phyloP scores from a whole-genome alignment of 1,140 invertebrate genomes.

The Spodoptera litura region DNA sequence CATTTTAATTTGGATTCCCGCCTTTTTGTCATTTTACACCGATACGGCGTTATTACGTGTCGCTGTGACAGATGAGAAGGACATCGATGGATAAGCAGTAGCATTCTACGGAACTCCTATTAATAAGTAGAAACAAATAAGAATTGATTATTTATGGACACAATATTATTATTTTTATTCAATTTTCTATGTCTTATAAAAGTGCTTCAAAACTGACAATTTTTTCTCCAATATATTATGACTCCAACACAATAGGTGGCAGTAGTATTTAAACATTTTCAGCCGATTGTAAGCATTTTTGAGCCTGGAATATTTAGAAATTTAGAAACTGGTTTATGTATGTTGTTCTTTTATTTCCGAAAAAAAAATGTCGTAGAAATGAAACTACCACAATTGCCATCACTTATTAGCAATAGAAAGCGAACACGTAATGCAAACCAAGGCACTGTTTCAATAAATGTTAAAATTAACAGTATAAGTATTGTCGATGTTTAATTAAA shows the following conservation, averaged over 20 bases:
- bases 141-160: too few relatives aligned
- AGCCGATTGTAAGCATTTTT: too few relatives aligned
- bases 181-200: too few relatives aligned
- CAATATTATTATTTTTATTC: too few relatives aligned
- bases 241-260: too few relatives aligned
- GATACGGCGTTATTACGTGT: constrained; percentile 37
- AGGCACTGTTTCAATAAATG: constrained; percentile 59
- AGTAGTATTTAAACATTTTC: too few relatives aligned
- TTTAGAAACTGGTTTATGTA: background rate
- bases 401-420: constrained; percentile 1
- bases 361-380: background rate
- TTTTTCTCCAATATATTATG: too few relatives aligned
- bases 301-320: background rate
- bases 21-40: constrained; percentile 59
- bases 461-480: constrained; percentile 64
- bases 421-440: constrained; percentile 29
- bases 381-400: background rate
- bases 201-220: too few relatives aligned
- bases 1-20: constrained; percentile 55
- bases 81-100: background rate
- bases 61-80: background rate
- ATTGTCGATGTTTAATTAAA: constrained; percentile 64
- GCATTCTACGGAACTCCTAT: background rate
- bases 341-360: background rate
- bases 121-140: background rate